Conservation (phyloP, 2,797 vertebrate species). For the Propithecus perrieri region DNA sequence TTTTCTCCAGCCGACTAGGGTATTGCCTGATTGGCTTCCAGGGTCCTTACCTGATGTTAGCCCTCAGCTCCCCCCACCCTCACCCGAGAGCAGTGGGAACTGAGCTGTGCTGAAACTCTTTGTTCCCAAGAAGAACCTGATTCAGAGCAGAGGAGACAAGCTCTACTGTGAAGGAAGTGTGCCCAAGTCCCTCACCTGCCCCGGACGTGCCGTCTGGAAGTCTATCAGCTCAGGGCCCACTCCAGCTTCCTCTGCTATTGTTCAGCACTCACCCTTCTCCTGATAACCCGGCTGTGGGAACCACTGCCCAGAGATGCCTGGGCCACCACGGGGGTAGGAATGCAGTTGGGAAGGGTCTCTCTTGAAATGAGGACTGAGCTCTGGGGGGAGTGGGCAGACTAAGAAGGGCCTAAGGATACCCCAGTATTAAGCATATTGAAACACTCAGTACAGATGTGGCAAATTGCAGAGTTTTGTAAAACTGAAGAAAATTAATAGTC, state of each 20-base stretch:
- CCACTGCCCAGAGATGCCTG: background rate
- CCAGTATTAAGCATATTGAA: background rate
- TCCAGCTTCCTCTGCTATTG: constrained; percentile 82
- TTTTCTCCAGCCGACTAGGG: background rate
- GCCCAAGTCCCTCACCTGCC: constrained; percentile 28
- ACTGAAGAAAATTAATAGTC: background rate
- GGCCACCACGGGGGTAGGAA: background rate
- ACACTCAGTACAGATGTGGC: background rate
- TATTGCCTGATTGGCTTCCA: background rate
- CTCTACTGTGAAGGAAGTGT: background rate
- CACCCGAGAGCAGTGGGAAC: background rate
- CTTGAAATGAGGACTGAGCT: background rate
- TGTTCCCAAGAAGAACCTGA: constrained; percentile 14
- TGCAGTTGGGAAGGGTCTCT: background rate
- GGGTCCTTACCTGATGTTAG: background rate
- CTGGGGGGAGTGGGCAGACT: background rate
- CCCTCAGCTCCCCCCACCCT: background rate
- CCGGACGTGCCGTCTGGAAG: background rate
- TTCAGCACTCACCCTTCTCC: constrained; percentile 58
- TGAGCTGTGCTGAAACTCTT: background rate
- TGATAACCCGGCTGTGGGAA: constrained; percentile 79
- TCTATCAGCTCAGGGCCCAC: constrained; percentile 59
- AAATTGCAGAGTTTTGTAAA: background rate
- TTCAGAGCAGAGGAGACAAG: background rate
- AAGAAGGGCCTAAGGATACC: background rate